These are phyloP conservation scores for Sinhomidia bicolor DNA, from an alignment of 2,888 invertebrate genomes.

Conservation along the genomic window DNA sequence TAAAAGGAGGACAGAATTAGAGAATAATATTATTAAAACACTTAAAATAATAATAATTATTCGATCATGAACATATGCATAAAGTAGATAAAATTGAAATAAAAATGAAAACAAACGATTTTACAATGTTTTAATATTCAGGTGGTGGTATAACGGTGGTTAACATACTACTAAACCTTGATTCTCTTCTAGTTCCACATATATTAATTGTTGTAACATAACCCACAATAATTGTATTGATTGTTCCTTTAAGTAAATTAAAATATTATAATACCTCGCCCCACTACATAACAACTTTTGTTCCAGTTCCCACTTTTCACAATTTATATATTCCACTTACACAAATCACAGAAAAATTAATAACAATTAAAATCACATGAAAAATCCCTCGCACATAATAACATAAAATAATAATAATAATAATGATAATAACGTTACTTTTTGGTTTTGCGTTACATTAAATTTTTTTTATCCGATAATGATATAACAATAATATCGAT, in stretches of 20 bases:
- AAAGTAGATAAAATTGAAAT: slow-evolving; percentile 2
- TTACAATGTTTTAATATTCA: neutral
- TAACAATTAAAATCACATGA: slow-evolving; percentile 23
- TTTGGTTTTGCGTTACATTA: neutral
- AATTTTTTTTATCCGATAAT: too few relatives aligned
- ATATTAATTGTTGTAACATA: neutral
- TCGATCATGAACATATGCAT: too few relatives aligned
- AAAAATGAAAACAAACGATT: slow-evolving; percentile 6
- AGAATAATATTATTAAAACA: neutral
- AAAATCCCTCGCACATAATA: neutral
- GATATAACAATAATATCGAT: neutral
- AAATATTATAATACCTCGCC: neutral
- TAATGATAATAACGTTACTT: neutral
- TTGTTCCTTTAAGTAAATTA: slow-evolving; percentile 9
- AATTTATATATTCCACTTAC: slow-evolving; percentile 31
- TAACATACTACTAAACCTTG: too few relatives aligned
- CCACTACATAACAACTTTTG: neutral
- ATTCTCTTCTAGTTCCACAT: too few relatives aligned
- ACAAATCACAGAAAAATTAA: slow-evolving; percentile 40
- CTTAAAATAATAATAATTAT: too few relatives aligned
- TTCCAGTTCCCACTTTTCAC: neutral
- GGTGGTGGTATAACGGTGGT: slow-evolving; percentile 24
- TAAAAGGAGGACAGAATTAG: neutral
- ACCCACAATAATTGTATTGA: neutral
- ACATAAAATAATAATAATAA: neutral